Percentiles rank a stretch among this genome's conserved stretches.
Evolutionary conservation across 1,140 invertebrate species (phyloP).

Genomic region (Drosophila bocki): DNA sequence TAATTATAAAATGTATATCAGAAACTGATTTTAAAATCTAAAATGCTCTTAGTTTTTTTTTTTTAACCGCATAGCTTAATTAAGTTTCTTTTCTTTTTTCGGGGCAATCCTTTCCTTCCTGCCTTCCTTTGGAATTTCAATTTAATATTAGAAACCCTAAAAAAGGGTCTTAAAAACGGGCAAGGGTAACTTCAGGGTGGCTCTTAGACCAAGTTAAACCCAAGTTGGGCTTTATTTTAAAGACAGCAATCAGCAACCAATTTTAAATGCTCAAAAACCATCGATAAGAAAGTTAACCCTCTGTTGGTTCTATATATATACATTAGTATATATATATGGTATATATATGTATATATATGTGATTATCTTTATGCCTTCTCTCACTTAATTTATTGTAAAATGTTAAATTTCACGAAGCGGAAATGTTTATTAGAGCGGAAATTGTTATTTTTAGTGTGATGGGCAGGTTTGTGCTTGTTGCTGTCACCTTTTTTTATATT

Average conservation of each 20-base stretch:
- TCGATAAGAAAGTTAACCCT: constrained; percentile 49
- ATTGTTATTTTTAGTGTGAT: constrained; percentile 84
- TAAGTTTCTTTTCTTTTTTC: background rate
- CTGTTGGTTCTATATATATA: background rate
- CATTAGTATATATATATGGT: background rate
- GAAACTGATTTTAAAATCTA: background rate
- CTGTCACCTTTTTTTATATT: constrained; percentile 10
- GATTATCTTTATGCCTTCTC: constrained; percentile 76
- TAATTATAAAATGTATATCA: too few relatives aligned
- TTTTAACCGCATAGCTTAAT: background rate
- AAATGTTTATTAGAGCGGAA: constrained; percentile 85
- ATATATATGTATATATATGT: constrained; percentile 28
- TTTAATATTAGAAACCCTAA: constrained; percentile 4
- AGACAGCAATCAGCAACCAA: constrained; percentile 10
- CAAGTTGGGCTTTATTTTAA: background rate
- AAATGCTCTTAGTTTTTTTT: background rate
- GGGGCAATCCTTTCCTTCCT: background rate
- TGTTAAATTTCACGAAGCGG: constrained; percentile 84
- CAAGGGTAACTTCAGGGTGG: too few relatives aligned
- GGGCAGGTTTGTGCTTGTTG: constrained; percentile 53
- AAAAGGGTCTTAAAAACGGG: background rate
- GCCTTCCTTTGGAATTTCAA: background rate
- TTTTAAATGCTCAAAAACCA: constrained; percentile 14
- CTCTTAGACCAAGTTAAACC: background rate
- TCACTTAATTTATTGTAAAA: constrained; percentile 84